These are phyloP conservation scores for Scytalopus superciliaris DNA, from an alignment of 2,113 vertebrate species.

Conservation along the genomic window DNA sequence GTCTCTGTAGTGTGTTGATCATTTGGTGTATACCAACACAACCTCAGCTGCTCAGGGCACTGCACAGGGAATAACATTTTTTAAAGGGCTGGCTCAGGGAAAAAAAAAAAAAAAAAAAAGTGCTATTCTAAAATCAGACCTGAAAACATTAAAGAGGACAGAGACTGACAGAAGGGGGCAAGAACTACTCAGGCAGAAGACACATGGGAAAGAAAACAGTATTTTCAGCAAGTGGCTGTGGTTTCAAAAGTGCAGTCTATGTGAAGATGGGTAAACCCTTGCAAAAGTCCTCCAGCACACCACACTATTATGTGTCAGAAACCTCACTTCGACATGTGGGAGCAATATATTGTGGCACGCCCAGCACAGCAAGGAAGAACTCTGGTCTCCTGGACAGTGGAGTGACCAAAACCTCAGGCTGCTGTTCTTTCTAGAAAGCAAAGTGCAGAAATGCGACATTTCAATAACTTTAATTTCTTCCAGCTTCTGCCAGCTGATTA, in stretches of 20 bases:
- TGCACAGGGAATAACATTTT: background rate
- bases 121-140: background rate
- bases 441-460: background rate
- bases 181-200: background rate
- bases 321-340: background rate
- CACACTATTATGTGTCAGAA: rapidly evolving
- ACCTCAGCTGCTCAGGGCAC: background rate
- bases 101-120: background rate
- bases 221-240: background rate
- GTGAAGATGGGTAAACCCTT: background rate
- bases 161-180: background rate
- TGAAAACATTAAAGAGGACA: background rate
- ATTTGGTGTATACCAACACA: background rate
- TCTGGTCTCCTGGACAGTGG: background rate
- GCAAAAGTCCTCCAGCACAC: background rate
- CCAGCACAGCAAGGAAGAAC: background rate
- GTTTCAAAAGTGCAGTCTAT: background rate
- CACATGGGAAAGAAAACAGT: rapidly evolving
- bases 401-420: background rate
- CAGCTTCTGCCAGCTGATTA: background rate
- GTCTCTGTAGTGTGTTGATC: background rate
- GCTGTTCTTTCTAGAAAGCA: background rate
- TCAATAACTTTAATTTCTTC: background rate
- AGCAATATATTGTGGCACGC: background rate
- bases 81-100: background rate